phyloP scores from a whole-genome alignment of 2,797 vertebrate genomes.

The Cirrhinus molitorella region DNA sequence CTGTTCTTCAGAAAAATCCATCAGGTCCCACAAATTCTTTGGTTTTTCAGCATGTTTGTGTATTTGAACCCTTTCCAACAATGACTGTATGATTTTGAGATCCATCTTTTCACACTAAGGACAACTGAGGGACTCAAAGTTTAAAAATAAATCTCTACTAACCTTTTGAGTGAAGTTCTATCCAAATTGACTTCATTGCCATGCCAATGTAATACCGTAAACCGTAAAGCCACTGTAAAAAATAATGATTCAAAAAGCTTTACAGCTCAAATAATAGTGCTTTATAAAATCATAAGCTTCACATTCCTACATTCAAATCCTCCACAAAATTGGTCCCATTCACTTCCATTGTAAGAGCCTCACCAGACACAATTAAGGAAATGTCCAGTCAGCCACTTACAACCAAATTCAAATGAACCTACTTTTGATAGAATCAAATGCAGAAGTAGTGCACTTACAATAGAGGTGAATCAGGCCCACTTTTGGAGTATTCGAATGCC shows the following conservation, averaged over 20 bases:
- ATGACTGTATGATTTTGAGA: too few relatives aligned
- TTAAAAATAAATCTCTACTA: neutral
- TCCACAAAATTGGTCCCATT: neutral
- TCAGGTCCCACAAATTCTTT: too few relatives aligned
- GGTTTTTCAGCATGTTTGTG: too few relatives aligned
- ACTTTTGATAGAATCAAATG: neutral
- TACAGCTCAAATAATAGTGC: neutral
- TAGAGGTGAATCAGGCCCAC: neutral
- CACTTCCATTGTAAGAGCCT: neutral
- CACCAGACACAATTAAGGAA: neutral
- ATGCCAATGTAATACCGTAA: neutral
- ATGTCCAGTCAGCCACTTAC: neutral
- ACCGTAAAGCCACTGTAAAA: neutral
- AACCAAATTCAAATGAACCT: neutral
- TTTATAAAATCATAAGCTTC: neutral
- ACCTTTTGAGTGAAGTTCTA: neutral
- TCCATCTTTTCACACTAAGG: too few relatives aligned
- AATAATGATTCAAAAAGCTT: neutral
- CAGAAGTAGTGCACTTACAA: neutral
- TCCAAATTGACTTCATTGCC: neutral
- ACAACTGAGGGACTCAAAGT: too few relatives aligned
- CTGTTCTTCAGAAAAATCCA: too few relatives aligned
- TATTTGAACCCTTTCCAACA: too few relatives aligned
- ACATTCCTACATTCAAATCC: neutral
- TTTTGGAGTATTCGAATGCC: neutral